Percentiles rank a stretch among this genome's conserved stretches.
Evolutionary conservation across 2,113 vertebrate genomes (phyloP).

Genomic region (Scomber colias): DNA sequence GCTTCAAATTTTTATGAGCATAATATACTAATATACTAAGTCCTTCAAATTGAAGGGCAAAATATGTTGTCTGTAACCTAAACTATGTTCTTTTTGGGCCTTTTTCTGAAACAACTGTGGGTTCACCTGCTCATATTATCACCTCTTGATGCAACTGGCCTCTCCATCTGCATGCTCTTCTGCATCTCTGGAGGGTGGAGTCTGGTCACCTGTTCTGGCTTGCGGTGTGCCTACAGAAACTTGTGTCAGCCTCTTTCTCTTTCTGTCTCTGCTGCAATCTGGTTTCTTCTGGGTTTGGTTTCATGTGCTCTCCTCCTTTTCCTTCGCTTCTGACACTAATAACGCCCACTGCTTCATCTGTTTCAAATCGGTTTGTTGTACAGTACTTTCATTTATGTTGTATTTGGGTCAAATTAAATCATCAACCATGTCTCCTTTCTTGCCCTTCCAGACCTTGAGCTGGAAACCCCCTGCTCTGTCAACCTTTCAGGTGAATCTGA

Average conservation of each 20-base stretch:
- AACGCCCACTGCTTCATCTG: background rate
- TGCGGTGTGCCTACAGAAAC: conserved; percentile 5
- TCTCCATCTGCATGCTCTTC: conserved; percentile 11
- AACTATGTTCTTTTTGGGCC: no score
- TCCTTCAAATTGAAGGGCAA: no score
- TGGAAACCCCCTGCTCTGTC: conserved; percentile 20
- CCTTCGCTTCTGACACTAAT: background rate
- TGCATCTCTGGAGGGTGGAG: conserved; percentile 19
- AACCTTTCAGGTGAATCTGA: conserved; percentile 45
- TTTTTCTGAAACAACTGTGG: no score
- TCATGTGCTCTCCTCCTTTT: conserved; percentile 6
- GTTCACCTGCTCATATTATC: conserved; percentile 21
- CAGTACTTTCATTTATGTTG: background rate
- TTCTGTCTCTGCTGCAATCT: background rate
- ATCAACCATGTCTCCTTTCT: background rate
- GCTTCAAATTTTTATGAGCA: no score
- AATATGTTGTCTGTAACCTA: no score
- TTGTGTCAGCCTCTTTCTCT: background rate
- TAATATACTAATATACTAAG: no score
- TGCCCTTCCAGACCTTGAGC: conserved; percentile 9
- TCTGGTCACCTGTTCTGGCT: conserved; percentile 41
- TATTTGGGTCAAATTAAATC: conserved; percentile 6
- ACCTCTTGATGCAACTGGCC: conserved; percentile 18
- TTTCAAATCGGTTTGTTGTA: background rate
- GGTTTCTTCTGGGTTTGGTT: background rate